Evolutionary conservation across 2,797 vertebrate genomes (phyloP).

Genomic region (Gymnothorax reevesii): DNA sequence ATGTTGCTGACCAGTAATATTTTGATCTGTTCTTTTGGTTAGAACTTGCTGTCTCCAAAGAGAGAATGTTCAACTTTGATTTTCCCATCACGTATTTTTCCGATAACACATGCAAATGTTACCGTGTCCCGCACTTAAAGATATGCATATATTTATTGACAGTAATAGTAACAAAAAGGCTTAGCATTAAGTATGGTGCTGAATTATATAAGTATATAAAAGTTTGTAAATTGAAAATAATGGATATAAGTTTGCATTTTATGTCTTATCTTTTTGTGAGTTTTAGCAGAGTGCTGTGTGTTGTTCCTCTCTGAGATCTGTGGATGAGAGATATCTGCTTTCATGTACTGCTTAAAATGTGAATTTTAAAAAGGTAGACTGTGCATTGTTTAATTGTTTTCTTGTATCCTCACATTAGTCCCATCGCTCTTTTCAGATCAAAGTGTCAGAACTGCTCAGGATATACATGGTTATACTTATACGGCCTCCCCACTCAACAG

Average conservation of each 20-base stretch:
- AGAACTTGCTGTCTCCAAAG: neutral
- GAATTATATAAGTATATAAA: conserved; percentile 68
- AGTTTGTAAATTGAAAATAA: conserved; percentile 75
- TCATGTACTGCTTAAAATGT: conserved; percentile 58
- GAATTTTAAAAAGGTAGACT: conserved; percentile 38
- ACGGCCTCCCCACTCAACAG: neutral
- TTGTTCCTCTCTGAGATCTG: conserved; percentile 36
- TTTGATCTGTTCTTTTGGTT: conserved; percentile 19
- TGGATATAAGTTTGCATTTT: conserved; percentile 71
- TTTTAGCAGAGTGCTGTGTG: conserved; percentile 67
- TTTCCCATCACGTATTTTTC: conserved; percentile 37
- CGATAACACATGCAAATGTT: conserved; percentile 54
- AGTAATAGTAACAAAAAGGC: conserved; percentile 38
- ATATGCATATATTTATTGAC: conserved; percentile 73
- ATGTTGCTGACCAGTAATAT: conserved; percentile 2
- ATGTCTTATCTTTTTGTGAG: conserved; percentile 69
- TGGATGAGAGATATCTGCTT: conserved; percentile 60
- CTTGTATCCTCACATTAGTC: conserved; percentile 56
- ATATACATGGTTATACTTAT: neutral
- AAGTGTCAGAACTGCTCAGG: conserved; percentile 27
- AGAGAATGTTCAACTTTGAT: conserved; percentile 19
- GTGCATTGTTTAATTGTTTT: conserved; percentile 57
- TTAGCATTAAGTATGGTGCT: conserved; percentile 77
- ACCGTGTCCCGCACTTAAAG: conserved; percentile 57
- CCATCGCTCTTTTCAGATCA: conserved; percentile 20